Percentiles rank a stretch among this genome's conserved stretches.
phyloP scores from a whole-genome alignment of 2,113 vertebrate genomes.

The Odobenus rosmarus region DNA sequence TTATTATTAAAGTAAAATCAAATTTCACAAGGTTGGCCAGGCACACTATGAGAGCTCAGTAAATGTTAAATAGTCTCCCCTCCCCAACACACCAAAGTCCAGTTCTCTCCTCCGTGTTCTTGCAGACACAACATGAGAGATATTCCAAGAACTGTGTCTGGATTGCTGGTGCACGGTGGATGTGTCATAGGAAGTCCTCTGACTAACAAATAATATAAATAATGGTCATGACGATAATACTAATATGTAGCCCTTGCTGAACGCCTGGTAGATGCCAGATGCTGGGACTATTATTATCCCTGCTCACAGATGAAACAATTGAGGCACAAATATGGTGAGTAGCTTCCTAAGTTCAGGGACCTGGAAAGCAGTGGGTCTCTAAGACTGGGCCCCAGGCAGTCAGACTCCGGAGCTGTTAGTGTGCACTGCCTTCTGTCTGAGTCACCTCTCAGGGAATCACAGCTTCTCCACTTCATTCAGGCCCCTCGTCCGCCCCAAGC shows the following conservation, averaged over 20 bases:
- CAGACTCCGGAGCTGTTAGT: background rate
- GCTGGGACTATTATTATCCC: background rate
- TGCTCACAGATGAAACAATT: background rate
- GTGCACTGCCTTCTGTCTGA: background rate
- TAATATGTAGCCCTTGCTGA: background rate
- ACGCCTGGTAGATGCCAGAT: background rate
- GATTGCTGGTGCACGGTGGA: background rate
- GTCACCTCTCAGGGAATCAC: background rate
- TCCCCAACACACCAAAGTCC: background rate
- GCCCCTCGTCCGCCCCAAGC: background rate
- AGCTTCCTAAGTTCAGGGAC: background rate
- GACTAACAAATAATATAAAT: background rate
- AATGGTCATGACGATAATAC: background rate
- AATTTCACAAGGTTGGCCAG: background rate
- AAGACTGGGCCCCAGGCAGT: background rate
- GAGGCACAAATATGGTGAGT: background rate
- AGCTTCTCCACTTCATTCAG: background rate
- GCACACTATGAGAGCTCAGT: background rate
- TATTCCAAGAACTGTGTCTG: background rate
- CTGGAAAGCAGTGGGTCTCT: background rate
- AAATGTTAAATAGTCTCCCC: background rate
- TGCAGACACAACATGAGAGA: background rate
- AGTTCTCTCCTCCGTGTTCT: background rate
- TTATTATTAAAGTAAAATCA: constrained; percentile 49
- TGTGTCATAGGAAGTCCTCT: background rate